phyloP scores from a whole-genome alignment of 2,113 vertebrate genomes.

The Geococcyx californianus region DNA sequence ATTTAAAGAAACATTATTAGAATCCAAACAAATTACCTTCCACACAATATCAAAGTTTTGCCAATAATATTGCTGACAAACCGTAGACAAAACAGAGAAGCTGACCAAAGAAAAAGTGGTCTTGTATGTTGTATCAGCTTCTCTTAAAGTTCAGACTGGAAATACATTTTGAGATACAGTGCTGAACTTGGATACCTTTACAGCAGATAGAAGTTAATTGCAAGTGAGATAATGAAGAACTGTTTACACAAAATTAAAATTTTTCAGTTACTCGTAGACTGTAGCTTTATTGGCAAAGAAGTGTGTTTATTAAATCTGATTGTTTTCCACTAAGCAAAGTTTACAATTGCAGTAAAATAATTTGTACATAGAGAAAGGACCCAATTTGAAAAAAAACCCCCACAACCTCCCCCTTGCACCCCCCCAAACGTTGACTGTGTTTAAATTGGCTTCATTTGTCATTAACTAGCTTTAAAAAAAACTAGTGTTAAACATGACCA shows the following conservation, averaged over 20 bases:
- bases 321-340: background rate
- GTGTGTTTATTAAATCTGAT: background rate
- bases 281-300: background rate
- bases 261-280: background rate
- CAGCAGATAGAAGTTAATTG: background rate
- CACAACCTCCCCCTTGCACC: no score
- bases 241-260: background rate
- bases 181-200: background rate
- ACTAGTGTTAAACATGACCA: background rate
- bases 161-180: background rate
- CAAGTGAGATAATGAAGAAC: background rate
- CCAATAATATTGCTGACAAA: background rate
- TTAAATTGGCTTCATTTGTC: background rate
- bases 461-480: background rate
- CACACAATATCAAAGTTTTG: background rate
- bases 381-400: background rate
- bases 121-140: background rate
- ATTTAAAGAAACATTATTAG: background rate
- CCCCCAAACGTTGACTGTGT: background rate
- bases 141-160: background rate
- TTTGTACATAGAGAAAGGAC: background rate
- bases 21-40: background rate
- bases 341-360: background rate
- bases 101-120: background rate
- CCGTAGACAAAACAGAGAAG: background rate